A percentile compares a stretch with the other conserved stretches of the same genome.
Evolutionary conservation across 2,888 invertebrate species (phyloP).

Genomic region (Rotaria macrura): DNA sequence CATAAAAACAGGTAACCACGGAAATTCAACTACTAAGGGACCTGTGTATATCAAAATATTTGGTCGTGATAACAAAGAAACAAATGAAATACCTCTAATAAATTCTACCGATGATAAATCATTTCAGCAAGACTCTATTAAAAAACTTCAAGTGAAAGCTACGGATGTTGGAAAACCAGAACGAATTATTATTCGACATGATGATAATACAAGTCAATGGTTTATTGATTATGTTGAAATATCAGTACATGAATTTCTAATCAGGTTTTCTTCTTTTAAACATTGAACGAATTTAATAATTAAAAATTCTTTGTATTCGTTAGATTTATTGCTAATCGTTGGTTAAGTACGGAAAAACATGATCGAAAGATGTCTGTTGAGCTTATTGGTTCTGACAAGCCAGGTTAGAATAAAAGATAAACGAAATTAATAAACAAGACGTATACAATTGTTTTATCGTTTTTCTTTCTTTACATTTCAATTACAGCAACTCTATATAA

Average conservation of each 20-base stretch:
- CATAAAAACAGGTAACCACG: background rate
- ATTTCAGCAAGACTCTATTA: background rate
- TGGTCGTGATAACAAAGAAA: background rate
- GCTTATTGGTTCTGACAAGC: background rate
- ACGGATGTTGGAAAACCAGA: constrained; percentile 14
- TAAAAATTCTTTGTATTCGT: background rate
- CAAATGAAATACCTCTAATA: background rate
- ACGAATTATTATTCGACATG: background rate
- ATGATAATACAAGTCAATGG: background rate
- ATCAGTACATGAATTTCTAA: background rate
- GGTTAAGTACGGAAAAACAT: background rate
- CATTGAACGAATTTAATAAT: background rate
- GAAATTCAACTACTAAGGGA: background rate
- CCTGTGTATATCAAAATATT: background rate
- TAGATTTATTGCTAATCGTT: background rate
- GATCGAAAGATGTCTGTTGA: background rate
- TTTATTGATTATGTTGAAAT: constrained; percentile 14
- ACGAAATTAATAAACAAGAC: no score
- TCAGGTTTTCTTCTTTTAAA: background rate
- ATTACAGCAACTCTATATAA: background rate
- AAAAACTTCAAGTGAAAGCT: background rate
- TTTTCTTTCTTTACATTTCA: background rate
- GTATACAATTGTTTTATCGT: no score
- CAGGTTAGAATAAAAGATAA: no score
- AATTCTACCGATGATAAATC: background rate